phyloP scores from a whole-genome alignment of 2,113 vertebrate genomes.

The Eulemur rufifrons region DNA sequence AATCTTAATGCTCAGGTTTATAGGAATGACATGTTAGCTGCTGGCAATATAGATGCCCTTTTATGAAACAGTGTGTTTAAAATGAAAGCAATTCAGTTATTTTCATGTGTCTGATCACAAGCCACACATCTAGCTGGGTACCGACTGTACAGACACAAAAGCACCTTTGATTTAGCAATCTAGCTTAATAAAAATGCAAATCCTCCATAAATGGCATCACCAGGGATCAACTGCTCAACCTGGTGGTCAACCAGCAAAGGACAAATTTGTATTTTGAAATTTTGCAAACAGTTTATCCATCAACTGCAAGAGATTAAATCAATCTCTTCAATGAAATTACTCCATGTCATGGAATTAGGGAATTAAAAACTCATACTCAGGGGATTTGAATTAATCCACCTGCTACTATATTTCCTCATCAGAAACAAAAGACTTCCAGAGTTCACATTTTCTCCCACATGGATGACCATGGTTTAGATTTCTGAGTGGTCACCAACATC shows the following conservation, averaged over 20 bases:
- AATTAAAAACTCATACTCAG: conserved; percentile 72
- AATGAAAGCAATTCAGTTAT: neutral
- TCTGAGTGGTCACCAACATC: neutral
- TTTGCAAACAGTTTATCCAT: conserved; percentile 65
- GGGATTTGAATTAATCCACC: conserved; percentile 69
- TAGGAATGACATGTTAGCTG: neutral
- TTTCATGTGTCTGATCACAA: neutral
- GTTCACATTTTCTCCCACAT: neutral
- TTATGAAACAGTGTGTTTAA: conserved; percentile 11
- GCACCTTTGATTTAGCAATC: neutral
- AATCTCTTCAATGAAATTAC: conserved; percentile 67
- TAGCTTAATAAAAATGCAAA: conserved; percentile 29
- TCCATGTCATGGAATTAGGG: conserved; percentile 63
- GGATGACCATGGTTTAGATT: neutral
- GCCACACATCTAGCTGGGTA: neutral
- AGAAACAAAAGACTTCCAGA: conserved; percentile 69
- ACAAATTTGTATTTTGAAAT: conserved; percentile 56
- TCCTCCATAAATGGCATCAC: conserved; percentile 43
- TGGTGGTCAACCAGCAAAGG: conserved; percentile 29
- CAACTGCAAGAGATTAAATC: conserved; percentile 66
- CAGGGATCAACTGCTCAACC: conserved; percentile 3
- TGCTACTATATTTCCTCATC: conserved; percentile 62
- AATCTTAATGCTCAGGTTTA: neutral
- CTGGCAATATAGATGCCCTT: neutral
- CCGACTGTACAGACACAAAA: neutral